phyloP scores from a whole-genome alignment of 2,797 vertebrate species.

The Sternarchorhynchus goeldii region DNA sequence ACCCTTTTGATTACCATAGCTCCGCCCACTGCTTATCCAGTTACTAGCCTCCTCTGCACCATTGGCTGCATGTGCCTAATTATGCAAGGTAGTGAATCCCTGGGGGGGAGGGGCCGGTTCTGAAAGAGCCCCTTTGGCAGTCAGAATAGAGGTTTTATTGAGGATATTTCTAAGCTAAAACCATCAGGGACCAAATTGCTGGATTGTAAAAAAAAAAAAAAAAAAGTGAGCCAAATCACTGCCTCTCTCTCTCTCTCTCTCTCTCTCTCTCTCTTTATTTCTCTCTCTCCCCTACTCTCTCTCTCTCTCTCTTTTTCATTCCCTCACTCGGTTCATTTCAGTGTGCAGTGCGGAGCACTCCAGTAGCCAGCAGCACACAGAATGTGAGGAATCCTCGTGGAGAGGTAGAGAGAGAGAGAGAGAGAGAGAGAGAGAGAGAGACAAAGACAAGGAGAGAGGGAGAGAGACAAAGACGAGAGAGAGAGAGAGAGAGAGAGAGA shows the following conservation, averaged over 20 bases:
- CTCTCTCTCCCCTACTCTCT: slow-evolving; percentile 72
- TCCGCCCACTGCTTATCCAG: slow-evolving; percentile 80
- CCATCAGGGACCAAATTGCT: slow-evolving; percentile 83
- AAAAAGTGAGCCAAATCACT: slow-evolving; percentile 70
- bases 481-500: slow-evolving; percentile 28
- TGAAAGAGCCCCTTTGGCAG: slow-evolving; percentile 86
- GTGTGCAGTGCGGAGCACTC: slow-evolving; percentile 67
- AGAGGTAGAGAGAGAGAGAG: slow-evolving; percentile 4
- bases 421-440: slow-evolving; percentile 11
- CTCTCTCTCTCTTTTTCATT: slow-evolving; percentile 71
- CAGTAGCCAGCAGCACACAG: slow-evolving; percentile 74
- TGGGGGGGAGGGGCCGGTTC: slow-evolving; percentile 76
- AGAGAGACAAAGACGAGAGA: neutral
- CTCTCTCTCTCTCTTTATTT: slow-evolving; percentile 63
- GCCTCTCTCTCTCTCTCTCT: slow-evolving; percentile 67
- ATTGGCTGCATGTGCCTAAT: slow-evolving; percentile 78
- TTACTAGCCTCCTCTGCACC: slow-evolving; percentile 72
- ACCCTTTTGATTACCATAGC: slow-evolving; percentile 83
- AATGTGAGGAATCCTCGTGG: slow-evolving; percentile 78
- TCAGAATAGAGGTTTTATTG: slow-evolving; percentile 87
- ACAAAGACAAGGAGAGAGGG: slow-evolving; percentile 15
- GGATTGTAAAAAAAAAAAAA: slow-evolving; percentile 74
- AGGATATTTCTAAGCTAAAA: slow-evolving; percentile 83
- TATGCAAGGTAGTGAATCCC: slow-evolving; percentile 85
- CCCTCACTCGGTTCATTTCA: slow-evolving; percentile 71